phyloP scores from a whole-genome alignment of 2,797 vertebrate species.

The Carapus acus region DNA sequence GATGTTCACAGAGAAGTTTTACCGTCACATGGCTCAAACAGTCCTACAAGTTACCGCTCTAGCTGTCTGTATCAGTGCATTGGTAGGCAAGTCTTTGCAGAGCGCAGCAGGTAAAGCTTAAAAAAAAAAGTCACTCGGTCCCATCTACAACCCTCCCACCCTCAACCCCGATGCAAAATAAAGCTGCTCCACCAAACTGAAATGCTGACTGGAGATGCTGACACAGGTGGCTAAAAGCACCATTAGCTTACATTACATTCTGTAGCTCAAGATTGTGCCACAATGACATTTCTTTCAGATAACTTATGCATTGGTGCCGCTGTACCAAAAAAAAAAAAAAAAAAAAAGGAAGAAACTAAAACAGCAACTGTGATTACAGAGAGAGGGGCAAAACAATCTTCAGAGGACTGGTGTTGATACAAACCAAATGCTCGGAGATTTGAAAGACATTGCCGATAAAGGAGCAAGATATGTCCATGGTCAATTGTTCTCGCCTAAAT shows the following conservation, averaged over 20 bases:
- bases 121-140: conserved; percentile 41
- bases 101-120: conserved; percentile 63
- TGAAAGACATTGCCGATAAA: conserved; percentile 53
- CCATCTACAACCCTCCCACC: conserved; percentile 13
- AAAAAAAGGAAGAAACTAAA: conserved; percentile 30
- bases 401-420: conserved; percentile 50
- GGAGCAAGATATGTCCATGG: conserved; percentile 67
- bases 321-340: conserved; percentile 45
- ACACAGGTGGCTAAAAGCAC: conserved; percentile 65
- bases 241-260: conserved; percentile 67
- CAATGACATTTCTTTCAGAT: conserved; percentile 65
- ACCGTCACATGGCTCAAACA: conserved; percentile 67
- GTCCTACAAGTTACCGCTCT: conserved; percentile 60
- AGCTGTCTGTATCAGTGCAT: conserved; percentile 57
- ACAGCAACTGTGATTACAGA: conserved; percentile 46
- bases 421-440: conserved; percentile 64
- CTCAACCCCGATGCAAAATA: conserved; percentile 28
- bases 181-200: conserved; percentile 42
- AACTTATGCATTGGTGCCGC: conserved; percentile 63
- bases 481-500: conserved; percentile 47
- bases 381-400: conserved; percentile 29
- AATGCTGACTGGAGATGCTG: conserved; percentile 53
- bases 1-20: conserved; percentile 72
- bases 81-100: conserved; percentile 56
- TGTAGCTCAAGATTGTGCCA: conserved; percentile 66